phyloP scores from a whole-genome alignment of 2,797 vertebrate species.

The Silurus aristotelis region DNA sequence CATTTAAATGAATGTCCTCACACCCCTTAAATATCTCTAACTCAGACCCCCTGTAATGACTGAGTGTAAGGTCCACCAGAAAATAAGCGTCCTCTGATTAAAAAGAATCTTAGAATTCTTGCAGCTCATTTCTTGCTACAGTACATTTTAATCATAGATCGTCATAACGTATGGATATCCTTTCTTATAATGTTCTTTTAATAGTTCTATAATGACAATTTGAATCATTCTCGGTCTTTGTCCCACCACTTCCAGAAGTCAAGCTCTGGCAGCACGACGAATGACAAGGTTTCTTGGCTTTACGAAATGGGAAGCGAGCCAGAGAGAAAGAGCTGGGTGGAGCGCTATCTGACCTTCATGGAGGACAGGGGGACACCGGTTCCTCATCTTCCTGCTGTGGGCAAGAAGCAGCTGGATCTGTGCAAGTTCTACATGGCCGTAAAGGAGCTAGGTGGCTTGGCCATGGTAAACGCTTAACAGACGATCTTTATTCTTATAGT shows the following conservation, averaged over 20 bases:
- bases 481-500: not conserved
- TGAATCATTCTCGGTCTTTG: conserved; percentile 4
- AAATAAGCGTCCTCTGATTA: not conserved
- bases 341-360: conserved; percentile 92
- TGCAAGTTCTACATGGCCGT: conserved; percentile 89
- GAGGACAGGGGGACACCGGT: conserved; percentile 89
- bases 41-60: not conserved
- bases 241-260: conserved; percentile 75
- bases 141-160: not conserved
- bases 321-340: conserved; percentile 88
- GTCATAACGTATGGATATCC: not conserved
- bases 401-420: conserved; percentile 91
- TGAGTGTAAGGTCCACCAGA: not conserved
- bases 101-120: not conserved
- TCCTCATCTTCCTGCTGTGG: conserved; percentile 85
- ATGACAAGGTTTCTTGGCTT: conserved; percentile 86
- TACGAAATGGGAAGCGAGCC: conserved; percentile 90
- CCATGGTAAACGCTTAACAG: conserved; percentile 79
- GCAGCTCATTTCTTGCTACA: conserved; percentile 3
- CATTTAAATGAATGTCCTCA: not conserved
- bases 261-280: conserved; percentile 81
- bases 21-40: not conserved
- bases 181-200: conserved; percentile 17
- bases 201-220: not conserved
- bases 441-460: conserved; percentile 89